A percentile compares a stretch with the other conserved stretches of the same genome.
These are phyloP conservation scores for Melanostigma gelatinosum DNA, from an alignment of 2,113 vertebrate genomes.

Conservation along the genomic window DNA sequence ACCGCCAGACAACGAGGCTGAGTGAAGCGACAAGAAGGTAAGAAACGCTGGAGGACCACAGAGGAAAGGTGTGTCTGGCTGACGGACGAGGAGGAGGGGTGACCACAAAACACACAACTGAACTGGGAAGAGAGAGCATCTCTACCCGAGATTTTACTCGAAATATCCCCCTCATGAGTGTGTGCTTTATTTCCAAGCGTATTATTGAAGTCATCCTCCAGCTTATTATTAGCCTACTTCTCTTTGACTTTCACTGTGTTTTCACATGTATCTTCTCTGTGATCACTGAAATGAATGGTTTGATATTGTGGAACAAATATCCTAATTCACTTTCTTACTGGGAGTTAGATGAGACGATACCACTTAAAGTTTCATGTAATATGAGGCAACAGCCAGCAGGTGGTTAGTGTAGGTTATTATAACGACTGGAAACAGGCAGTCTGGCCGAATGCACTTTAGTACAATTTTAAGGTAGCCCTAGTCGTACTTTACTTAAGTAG, in stretches of 20 bases:
- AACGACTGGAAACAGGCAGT: not conserved
- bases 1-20: constrained; percentile 84
- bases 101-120: not conserved
- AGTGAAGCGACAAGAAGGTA: constrained; percentile 83
- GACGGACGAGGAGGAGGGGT: constrained; percentile 61
- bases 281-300: not conserved
- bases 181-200: not conserved
- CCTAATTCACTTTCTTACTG: not conserved
- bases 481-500: not conserved
- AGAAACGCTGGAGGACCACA: constrained; percentile 82
- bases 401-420: not conserved
- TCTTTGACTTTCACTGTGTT: not conserved
- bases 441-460: not conserved
- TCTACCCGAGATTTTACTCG: not conserved
- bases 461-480: not conserved
- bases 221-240: not conserved
- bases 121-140: not conserved
- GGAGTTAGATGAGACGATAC: not conserved
- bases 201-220: not conserved
- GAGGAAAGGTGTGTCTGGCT: constrained; percentile 76
- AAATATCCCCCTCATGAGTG: not conserved
- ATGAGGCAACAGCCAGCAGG: not conserved
- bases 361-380: not conserved
- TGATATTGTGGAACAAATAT: not conserved
- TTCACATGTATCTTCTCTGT: not conserved